Evolutionary conservation across 2,113 vertebrate genomes (phyloP).

Genomic region (Callaeas wilsoni): DNA sequence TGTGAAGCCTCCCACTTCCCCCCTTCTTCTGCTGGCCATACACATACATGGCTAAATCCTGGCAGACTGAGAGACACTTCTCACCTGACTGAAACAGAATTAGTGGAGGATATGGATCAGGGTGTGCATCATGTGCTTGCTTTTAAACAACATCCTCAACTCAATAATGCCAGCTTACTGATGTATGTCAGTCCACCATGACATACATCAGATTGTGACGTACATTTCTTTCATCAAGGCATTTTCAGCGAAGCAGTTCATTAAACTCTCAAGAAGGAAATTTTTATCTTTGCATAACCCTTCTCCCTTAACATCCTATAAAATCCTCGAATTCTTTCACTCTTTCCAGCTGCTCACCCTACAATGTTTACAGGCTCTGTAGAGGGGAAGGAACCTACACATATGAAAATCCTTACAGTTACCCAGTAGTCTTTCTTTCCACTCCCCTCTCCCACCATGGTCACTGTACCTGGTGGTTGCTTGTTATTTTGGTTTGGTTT

Average conservation of each 20-base stretch:
- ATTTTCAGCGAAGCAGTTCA: not conserved
- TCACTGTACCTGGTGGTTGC: not conserved
- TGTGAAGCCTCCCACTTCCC: not conserved
- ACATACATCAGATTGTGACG: not conserved
- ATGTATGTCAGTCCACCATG: not conserved
- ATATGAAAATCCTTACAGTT: not conserved
- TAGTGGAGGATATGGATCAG: not conserved
- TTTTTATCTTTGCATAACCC: not conserved
- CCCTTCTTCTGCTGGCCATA: not conserved
- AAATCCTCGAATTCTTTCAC: not conserved
- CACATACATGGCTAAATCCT: not conserved
- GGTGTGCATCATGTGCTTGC: not conserved
- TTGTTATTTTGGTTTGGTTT: rapidly evolving
- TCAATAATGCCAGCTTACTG: not conserved
- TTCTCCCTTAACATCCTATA: not conserved
- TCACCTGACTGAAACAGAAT: not conserved
- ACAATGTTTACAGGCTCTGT: not conserved
- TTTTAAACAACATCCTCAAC: not conserved
- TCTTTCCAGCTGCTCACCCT: not conserved
- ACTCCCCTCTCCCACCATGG: rapidly evolving
- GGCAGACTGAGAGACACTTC: not conserved
- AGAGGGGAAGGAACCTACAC: rapidly evolving
- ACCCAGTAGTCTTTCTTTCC: not conserved
- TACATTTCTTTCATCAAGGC: not conserved
- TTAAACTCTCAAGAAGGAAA: not conserved